Conservation (phyloP, 2,888 invertebrate species). For the Eupithecia centaureata region DNA sequence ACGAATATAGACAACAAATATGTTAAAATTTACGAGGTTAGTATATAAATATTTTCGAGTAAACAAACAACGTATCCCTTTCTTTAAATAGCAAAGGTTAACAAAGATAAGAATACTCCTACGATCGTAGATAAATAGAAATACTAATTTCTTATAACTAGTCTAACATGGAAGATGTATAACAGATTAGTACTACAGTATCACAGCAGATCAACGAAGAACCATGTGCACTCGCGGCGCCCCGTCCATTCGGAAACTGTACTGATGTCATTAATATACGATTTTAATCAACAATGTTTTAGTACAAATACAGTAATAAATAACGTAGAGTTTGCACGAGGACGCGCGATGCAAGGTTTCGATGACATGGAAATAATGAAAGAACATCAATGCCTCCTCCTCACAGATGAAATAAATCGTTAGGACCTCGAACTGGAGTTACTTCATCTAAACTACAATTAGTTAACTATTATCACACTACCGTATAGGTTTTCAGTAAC, state of each 20-base stretch:
- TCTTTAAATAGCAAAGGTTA: slow-evolving; percentile 77
- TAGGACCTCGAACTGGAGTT: slow-evolving; percentile 32
- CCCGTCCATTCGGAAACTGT: slow-evolving; percentile 46
- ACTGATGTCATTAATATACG: neutral
- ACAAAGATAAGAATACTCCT: slow-evolving; percentile 75
- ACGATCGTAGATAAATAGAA: slow-evolving; percentile 72
- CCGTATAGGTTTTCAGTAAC: slow-evolving; percentile 11
- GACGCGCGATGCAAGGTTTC: slow-evolving; percentile 45
- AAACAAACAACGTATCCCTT: slow-evolving; percentile 74
- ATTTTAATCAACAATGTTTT: slow-evolving; percentile 38
- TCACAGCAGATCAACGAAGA: slow-evolving; percentile 80
- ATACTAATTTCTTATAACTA: slow-evolving; percentile 79
- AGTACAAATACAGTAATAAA: slow-evolving; percentile 47
- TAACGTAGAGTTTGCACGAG: slow-evolving; percentile 47
- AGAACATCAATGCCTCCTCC: slow-evolving; percentile 43
- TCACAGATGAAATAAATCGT: slow-evolving; percentile 45
- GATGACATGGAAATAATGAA: slow-evolving; percentile 51
- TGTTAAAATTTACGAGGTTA: slow-evolving; percentile 64
- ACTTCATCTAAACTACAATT: slow-evolving; percentile 2
- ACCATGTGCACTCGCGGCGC: slow-evolving; percentile 58
- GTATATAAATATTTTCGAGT: slow-evolving; percentile 73
- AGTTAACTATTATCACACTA: slow-evolving; percentile 5
- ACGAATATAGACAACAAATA: slow-evolving; percentile 73
- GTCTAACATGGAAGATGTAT: slow-evolving; percentile 78
- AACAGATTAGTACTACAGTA: slow-evolving; percentile 78